Evolutionary conservation across 2,888 invertebrate genomes (phyloP), one percentile per base, ranked within the genome.

Genomic region (Ophion ventricosus): DNA sequence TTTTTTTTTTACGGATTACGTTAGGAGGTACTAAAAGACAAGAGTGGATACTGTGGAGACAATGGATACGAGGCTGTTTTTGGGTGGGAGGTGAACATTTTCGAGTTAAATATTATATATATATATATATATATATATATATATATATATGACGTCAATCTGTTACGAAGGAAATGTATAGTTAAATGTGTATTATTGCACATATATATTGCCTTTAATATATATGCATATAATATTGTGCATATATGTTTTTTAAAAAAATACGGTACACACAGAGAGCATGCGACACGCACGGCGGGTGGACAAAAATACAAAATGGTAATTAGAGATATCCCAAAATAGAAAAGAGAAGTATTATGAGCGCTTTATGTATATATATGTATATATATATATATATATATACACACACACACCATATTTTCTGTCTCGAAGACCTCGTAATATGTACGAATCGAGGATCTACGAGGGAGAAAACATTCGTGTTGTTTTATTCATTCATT

Each of bases 221-320:
- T 49, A 49, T 49, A 49, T 49, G 49, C 67, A 75, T 26, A 83
- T 56, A 56, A 82, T 59, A 70, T 67, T 76, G 25, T 70, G 20
- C 26, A 77, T 63, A 77, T 73, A 59, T 40, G n/a, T 43, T 43
- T 11, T 29, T 49, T 67, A 69, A 72, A 80, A 82, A 85, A 90
- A 92, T 92, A 91, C 91, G 91, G 89, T 91, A 93, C 93, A 93
- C 92, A 93, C 91, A 93, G 91, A 93, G 90, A 93, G 91, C 93
- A 93, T 93, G 93, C 93, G 92, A 93, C 93, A 93, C 93, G 92
- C 92, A 93, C 92, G 93, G 91, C 92, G 93, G 91, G 90, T 92
- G 92, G 91, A 92, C 92, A 93, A 90, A 90, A 88, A 87, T 87
- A 87, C 86, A 85, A 86, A 87, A 86, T 85, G 80, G 77, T 80